phyloP scores from a whole-genome alignment of 2,113 vertebrate species.

The Percina caprodes region DNA sequence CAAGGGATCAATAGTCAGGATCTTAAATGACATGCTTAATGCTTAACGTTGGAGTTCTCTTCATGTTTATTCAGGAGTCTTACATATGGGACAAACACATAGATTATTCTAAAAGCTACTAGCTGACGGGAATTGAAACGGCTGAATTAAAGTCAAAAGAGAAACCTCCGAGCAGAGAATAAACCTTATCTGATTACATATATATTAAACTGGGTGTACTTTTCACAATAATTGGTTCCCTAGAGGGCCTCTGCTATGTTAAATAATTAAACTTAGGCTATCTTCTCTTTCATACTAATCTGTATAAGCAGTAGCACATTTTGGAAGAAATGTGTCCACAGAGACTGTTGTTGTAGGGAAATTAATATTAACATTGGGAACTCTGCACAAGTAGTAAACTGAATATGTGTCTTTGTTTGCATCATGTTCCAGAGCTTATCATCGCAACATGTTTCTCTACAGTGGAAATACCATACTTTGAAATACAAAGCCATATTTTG shows the following conservation, averaged over 20 bases:
- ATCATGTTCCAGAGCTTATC: constrained; percentile 7
- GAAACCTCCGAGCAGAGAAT: background rate
- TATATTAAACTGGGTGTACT: constrained; percentile 22
- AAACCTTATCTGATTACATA: background rate
- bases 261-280: constrained; percentile 18
- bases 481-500: constrained; percentile 42
- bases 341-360: constrained; percentile 29
- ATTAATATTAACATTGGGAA: constrained; percentile 40
- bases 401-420: background rate
- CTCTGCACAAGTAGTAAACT: background rate
- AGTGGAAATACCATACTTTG: constrained; percentile 15
- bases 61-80: background rate
- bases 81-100: constrained; percentile 7
- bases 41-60: background rate
- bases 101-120: background rate
- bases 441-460: background rate
- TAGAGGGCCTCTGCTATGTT: constrained; percentile 15
- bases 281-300: constrained; percentile 31
- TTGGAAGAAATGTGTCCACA: constrained; percentile 36
- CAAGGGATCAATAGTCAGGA: background rate
- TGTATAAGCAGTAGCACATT: constrained; percentile 55
- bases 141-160: constrained; percentile 13
- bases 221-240: background rate
- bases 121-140: background rate
- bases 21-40: background rate